Percentiles rank a stretch among this genome's conserved stretches.
These are phyloP conservation scores for Pedicia rivosa DNA, from an alignment of 2,888 invertebrate genomes.

Conservation along the genomic window DNA sequence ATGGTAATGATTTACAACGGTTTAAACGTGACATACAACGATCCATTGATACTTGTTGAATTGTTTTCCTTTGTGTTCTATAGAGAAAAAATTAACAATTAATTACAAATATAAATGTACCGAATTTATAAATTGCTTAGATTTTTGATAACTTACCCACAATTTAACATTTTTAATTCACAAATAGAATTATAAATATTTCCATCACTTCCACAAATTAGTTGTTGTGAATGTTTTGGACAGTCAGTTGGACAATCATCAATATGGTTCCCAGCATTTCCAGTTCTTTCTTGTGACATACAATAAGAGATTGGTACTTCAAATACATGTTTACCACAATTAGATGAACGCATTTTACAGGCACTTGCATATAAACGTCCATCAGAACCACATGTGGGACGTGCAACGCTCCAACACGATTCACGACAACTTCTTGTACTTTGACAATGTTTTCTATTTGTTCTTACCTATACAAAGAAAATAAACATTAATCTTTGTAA, in stretches of 20 bases:
- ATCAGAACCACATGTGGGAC: constrained; percentile 81
- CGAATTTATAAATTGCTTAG: no score
- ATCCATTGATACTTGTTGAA: constrained; percentile 41
- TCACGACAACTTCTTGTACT: constrained; percentile 82
- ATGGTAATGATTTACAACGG: constrained; percentile 58
- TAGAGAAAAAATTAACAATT: background rate
- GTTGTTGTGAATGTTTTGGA: constrained; percentile 29
- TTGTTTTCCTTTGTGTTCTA: constrained; percentile 27
- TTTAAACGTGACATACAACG: constrained; percentile 59
- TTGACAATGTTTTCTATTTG: constrained; percentile 81
- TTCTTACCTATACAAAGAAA: constrained; percentile 47
- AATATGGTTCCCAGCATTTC: constrained; percentile 32
- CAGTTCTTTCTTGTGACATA: constrained; percentile 57
- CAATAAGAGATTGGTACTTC: constrained; percentile 85
- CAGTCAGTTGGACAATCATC: constrained; percentile 58
- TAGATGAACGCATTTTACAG: constrained; percentile 81
- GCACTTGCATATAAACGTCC: constrained; percentile 78
- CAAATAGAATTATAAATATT: constrained; percentile 78
- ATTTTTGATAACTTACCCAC: constrained; percentile 47
- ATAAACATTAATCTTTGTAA: background rate
- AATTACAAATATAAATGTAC: no score
- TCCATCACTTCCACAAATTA: constrained; percentile 78
- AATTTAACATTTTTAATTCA: constrained; percentile 75
- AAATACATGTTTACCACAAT: constrained; percentile 86
- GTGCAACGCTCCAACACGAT: constrained; percentile 77